phyloP scores from a whole-genome alignment of 1,140 invertebrate genomes.

The Pseudomyrmex flavicornis region DNA sequence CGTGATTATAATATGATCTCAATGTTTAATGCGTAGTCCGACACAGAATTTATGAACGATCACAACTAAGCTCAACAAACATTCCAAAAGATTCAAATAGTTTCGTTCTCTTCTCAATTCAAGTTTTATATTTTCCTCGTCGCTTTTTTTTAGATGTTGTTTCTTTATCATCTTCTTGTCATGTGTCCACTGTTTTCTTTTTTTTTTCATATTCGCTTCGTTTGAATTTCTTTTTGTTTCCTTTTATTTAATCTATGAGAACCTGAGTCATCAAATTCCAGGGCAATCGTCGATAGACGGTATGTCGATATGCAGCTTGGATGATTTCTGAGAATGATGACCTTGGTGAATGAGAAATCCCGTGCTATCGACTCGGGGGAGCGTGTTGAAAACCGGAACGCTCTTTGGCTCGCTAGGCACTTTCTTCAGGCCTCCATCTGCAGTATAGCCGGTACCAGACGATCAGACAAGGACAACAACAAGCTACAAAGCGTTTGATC shows the following conservation, averaged over 20 bases:
- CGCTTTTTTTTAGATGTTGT: neutral
- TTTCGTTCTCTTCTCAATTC: neutral
- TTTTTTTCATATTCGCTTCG: neutral
- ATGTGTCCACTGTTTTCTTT: neutral
- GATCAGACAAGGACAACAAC: constrained; percentile 68
- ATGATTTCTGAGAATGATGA: constrained; percentile 65
- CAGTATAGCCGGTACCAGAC: constrained; percentile 75
- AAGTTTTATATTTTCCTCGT: neutral
- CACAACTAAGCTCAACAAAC: constrained; percentile 24
- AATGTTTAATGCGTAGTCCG: constrained; percentile 23
- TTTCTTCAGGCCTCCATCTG: constrained; percentile 80
- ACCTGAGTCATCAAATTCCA: constrained; percentile 57
- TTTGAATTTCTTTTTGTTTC: neutral
- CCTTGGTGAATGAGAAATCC: constrained; percentile 73
- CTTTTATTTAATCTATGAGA: neutral
- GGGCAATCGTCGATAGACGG: constrained; percentile 79
- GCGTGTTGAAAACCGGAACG: constrained; percentile 69
- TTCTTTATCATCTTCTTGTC: neutral
- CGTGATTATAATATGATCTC: constrained; percentile 8
- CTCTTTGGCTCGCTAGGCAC: constrained; percentile 78
- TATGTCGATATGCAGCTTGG: constrained; percentile 80
- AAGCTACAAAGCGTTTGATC: neutral
- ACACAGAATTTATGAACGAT: constrained; percentile 15
- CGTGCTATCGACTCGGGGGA: constrained; percentile 69
- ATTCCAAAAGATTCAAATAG: constrained; percentile 7